Conservation (phyloP, 2,113 vertebrate species). For the Cololabis saira region DNA sequence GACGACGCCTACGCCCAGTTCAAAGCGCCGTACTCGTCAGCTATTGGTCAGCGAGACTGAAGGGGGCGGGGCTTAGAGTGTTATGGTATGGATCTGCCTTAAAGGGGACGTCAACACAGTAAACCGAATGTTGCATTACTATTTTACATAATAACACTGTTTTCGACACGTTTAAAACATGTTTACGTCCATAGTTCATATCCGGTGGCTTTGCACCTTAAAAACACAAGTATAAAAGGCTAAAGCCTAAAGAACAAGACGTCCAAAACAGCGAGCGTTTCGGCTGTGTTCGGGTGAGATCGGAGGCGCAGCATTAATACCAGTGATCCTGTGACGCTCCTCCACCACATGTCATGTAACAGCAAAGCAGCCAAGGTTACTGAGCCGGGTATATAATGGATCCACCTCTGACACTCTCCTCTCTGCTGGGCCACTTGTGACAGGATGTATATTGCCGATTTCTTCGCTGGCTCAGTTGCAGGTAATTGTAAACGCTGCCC, state of each 20-base stretch:
- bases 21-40: neutral
- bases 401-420: neutral
- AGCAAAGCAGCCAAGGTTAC: constrained; percentile 51
- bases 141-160: too few species aligned
- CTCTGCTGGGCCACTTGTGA: neutral
- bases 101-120: neutral
- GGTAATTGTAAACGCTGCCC: constrained; percentile 75
- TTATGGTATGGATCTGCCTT: constrained; percentile 32
- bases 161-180: too few species aligned
- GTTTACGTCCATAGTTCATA: too few species aligned
- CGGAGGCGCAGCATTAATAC: constrained; percentile 2
- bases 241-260: too few species aligned
- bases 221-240: too few species aligned
- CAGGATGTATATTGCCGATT: constrained; percentile 87
- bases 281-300: constrained; percentile 17
- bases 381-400: constrained; percentile 5
- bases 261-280: too few species aligned
- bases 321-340: neutral
- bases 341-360: neutral
- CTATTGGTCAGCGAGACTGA: constrained; percentile 42
- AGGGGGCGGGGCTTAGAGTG: neutral
- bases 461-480: constrained; percentile 94
- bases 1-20: constrained; percentile 22
- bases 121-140: too few species aligned
- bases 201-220: too few species aligned